Evolutionary conservation across 2,888 invertebrate genomes (phyloP).

Genomic region (Xylota segnis): DNA sequence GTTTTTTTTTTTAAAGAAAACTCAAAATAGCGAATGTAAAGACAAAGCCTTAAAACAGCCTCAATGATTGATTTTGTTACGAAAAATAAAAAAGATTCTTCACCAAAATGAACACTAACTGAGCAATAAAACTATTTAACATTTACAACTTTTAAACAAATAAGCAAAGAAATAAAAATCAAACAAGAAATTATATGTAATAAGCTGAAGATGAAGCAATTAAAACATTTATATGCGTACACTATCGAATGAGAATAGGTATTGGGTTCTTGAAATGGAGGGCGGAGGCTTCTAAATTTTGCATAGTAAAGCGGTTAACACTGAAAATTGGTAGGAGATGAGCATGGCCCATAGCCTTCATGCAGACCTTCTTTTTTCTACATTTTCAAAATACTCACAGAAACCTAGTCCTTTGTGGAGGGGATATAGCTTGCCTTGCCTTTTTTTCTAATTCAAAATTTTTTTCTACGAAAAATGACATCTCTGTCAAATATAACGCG

Average conservation of each 20-base stretch:
- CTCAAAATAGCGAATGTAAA: constrained; percentile 45
- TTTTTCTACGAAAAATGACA: too few species aligned
- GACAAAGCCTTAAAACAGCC: constrained; percentile 61
- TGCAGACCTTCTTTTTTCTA: too few species aligned
- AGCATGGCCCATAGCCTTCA: too few species aligned
- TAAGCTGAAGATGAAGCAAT: constrained; percentile 24
- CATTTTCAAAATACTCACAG: too few species aligned
- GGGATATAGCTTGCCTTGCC: too few species aligned
- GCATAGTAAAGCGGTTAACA: too few species aligned
- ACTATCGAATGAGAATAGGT: constrained; percentile 23
- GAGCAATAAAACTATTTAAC: constrained; percentile 70
- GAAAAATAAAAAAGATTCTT: constrained; percentile 30
- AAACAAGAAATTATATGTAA: neutral
- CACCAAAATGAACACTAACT: constrained; percentile 55
- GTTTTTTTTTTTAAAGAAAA: constrained; percentile 10
- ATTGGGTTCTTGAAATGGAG: neutral
- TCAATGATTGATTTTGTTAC: constrained; percentile 51
- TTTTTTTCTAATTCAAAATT: too few species aligned
- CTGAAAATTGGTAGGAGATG: too few species aligned
- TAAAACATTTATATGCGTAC: constrained; percentile 30
- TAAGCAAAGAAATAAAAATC: constrained; percentile 15
- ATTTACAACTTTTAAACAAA: constrained; percentile 55
- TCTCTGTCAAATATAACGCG: too few species aligned
- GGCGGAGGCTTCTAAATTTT: constrained; percentile 3
- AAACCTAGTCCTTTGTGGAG: too few species aligned